A percentile compares a stretch with the other conserved stretches of the same genome.
These are phyloP conservation scores for Condylostylus longicornis DNA, from an alignment of 1,140 invertebrate species.

Conservation along the genomic window DNA sequence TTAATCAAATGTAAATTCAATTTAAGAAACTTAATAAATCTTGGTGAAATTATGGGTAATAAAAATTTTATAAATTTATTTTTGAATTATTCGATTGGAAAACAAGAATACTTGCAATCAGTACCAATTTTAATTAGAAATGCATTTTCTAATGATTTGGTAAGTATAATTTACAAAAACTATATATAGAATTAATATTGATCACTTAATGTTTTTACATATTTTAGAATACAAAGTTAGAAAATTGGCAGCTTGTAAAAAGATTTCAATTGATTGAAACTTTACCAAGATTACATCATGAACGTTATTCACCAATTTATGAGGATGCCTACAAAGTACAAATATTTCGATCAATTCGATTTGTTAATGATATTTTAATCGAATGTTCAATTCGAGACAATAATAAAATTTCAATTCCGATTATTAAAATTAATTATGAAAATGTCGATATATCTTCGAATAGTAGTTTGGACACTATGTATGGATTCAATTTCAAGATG, in stretches of 20 bases:
- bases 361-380: constrained; percentile 18
- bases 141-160: constrained; percentile 21
- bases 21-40: constrained; percentile 36
- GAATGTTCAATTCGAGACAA: constrained; percentile 17
- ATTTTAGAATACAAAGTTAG: constrained; percentile 30
- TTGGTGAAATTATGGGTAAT: constrained; percentile 23
- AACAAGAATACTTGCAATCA: constrained; percentile 33
- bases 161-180: constrained; percentile 18
- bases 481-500: constrained; percentile 17
- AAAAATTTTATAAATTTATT: constrained; percentile 38
- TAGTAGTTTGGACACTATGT: constrained; percentile 10
- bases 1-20: constrained; percentile 36
- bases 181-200: constrained; percentile 3
- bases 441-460: constrained; percentile 18
- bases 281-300: constrained; percentile 8
- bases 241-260: constrained; percentile 44
- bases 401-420: constrained; percentile 19
- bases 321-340: constrained; percentile 23
- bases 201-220: constrained; percentile 6
- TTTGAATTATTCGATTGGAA: constrained; percentile 32
- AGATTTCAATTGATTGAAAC: constrained; percentile 54
- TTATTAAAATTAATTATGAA: constrained; percentile 19
- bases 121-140: constrained; percentile 42
- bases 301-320: constrained; percentile 11
- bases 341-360: constrained; percentile 18